Evolutionary conservation across 1,140 invertebrate species (phyloP).

Genomic region (Zaprionus vittiger): DNA sequence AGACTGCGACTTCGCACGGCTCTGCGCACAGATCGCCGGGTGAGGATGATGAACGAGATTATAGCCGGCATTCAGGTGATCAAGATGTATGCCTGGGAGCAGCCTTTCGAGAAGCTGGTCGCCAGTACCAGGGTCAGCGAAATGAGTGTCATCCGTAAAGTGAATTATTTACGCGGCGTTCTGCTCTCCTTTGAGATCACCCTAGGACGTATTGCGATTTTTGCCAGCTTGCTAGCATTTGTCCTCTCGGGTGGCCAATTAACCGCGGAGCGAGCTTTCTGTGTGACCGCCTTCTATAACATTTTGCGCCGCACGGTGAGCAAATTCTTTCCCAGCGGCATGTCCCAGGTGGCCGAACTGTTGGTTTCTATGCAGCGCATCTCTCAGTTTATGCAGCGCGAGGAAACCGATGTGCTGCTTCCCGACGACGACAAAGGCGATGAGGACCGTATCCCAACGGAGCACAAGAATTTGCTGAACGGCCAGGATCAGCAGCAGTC

Average conservation of each 20-base stretch:
- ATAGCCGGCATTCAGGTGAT: constrained; percentile 92
- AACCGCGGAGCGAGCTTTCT: constrained; percentile 89
- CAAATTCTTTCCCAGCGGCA: constrained; percentile 88
- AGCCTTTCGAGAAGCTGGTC: constrained; percentile 89
- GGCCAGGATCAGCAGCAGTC: constrained; percentile 26
- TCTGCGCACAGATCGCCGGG: constrained; percentile 91
- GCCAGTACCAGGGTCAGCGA: constrained; percentile 85
- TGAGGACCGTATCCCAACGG: constrained; percentile 31
- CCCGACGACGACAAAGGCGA: constrained; percentile 13
- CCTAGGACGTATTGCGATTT: constrained; percentile 90
- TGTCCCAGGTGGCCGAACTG: constrained; percentile 88
- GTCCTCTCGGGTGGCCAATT: constrained; percentile 87
- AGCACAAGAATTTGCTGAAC: constrained; percentile 35
- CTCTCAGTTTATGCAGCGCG: constrained; percentile 88
- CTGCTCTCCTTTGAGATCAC: constrained; percentile 90
- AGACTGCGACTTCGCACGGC: constrained; percentile 88
- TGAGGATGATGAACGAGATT: constrained; percentile 95
- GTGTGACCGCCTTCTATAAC: constrained; percentile 90
- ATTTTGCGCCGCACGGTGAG: constrained; percentile 89
- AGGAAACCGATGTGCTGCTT: constrained; percentile 85
- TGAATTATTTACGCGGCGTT: constrained; percentile 89
- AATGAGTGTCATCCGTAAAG: constrained; percentile 86
- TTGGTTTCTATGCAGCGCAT: constrained; percentile 88
- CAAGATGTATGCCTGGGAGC: constrained; percentile 96
- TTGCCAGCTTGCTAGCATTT: constrained; percentile 90